Conservation (phyloP, 2,888 invertebrate species). For the Trachelus stipa region DNA sequence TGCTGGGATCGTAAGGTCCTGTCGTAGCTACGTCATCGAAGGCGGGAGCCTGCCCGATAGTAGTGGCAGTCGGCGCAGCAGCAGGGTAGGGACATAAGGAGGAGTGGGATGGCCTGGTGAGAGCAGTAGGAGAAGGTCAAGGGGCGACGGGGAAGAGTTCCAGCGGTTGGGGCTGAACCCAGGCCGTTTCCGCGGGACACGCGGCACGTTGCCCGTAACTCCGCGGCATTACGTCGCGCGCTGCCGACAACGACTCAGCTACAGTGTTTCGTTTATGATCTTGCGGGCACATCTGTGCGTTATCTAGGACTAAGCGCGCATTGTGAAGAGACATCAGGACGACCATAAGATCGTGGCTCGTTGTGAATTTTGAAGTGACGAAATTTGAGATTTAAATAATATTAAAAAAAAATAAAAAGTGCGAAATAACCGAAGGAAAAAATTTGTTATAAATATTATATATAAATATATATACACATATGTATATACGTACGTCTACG, state of each 20-base stretch:
- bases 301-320: background rate
- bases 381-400: background rate
- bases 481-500: background rate
- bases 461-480: background rate
- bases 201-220: constrained; percentile 49
- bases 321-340: background rate
- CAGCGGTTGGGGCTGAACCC: constrained; percentile 53
- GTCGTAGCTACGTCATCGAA: background rate
- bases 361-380: background rate
- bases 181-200: constrained; percentile 59
- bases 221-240: constrained; percentile 65
- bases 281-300: background rate
- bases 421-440: background rate
- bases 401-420: background rate
- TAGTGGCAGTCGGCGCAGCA: constrained; percentile 3
- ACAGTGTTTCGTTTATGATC: background rate
- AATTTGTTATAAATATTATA: background rate
- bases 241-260: constrained; percentile 63
- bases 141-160: constrained; percentile 38
- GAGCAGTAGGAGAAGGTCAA: constrained; percentile 25
- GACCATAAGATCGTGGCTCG: background rate
- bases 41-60: background rate
- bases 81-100: constrained; percentile 22
- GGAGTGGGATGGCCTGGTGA: constrained; percentile 7
- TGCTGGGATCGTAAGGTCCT: background rate